These are phyloP conservation scores for Tachypleus tridentatus DNA, from an alignment of 1,140 invertebrate genomes.

Conservation along the genomic window DNA sequence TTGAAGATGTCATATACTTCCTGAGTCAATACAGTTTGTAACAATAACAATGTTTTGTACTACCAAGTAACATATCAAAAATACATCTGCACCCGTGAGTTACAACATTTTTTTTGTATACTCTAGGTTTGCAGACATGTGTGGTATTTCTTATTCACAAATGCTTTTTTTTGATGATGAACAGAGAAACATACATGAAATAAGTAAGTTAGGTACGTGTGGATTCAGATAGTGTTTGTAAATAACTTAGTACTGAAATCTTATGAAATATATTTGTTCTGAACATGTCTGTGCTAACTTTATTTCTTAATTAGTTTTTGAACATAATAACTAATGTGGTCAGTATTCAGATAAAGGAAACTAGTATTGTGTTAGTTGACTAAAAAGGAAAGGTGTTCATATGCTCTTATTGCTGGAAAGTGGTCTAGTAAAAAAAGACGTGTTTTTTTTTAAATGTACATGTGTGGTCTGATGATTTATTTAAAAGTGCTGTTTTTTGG, in stretches of 20 bases:
- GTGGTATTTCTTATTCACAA: slow-evolving; percentile 44
- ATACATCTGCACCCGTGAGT: too few relatives aligned
- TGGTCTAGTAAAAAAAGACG: not conserved
- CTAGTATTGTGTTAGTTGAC: not conserved
- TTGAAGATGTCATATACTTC: too few relatives aligned
- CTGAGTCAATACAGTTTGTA: too few relatives aligned
- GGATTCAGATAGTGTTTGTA: not conserved
- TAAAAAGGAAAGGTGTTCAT: not conserved
- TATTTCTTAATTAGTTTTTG: not conserved
- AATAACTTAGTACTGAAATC: too few relatives aligned
- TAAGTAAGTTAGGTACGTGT: slow-evolving; percentile 38
- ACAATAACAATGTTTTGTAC: too few relatives aligned
- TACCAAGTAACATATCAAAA: too few relatives aligned
- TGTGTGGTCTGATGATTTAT: not conserved
- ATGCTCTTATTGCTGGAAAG: not conserved
- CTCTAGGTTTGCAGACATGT: slow-evolving; percentile 43
- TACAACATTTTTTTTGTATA: slow-evolving; percentile 20
- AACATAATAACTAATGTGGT: too few relatives aligned
- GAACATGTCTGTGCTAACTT: not conserved
- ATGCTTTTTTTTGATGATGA: slow-evolving; percentile 64
- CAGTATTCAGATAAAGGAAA: not conserved
- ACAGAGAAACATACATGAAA: slow-evolving; percentile 45
- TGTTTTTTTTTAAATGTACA: not conserved
- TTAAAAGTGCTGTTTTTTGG: not conserved
- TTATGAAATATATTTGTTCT: not conserved